These are phyloP conservation scores for Drosophila nannoptera DNA, from an alignment of 1,140 invertebrate genomes.

Conservation along the genomic window DNA sequence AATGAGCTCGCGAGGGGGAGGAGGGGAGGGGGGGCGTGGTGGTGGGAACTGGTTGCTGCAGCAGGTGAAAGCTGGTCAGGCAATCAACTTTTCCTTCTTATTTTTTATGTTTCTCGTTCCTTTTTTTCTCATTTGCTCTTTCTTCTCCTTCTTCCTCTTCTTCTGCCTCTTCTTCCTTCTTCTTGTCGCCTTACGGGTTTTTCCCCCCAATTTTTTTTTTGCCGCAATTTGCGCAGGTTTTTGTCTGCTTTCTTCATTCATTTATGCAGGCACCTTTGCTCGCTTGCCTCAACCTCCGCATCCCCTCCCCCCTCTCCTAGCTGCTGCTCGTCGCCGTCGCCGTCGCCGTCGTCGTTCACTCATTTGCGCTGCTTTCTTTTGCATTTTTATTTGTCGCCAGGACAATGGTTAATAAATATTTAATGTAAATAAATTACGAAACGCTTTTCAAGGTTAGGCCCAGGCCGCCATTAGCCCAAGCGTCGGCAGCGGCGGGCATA, in stretches of 20 bases:
- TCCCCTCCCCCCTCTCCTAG: conserved; percentile 5
- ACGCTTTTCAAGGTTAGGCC: conserved; percentile 69
- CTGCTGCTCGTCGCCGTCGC: conserved; percentile 19
- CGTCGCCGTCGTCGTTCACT: conserved; percentile 21
- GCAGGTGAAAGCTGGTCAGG: conserved; percentile 40
- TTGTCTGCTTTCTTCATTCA: conserved; percentile 41
- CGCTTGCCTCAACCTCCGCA: background rate
- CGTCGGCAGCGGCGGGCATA: background rate
- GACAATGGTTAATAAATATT: conserved; percentile 67
- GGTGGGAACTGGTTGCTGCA: conserved; percentile 6
- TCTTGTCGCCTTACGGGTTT: conserved; percentile 10
- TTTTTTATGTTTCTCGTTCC: conserved; percentile 17
- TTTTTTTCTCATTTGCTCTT: background rate
- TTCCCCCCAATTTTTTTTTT: conserved; percentile 11
- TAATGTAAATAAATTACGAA: conserved; percentile 73
- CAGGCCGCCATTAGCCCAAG: conserved; percentile 26
- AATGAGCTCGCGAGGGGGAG: conserved; percentile 14
- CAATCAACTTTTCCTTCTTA: conserved; percentile 51
- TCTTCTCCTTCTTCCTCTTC: background rate
- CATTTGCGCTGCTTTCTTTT: conserved; percentile 15
- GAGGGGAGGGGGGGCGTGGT: background rate
- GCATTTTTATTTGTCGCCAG: conserved; percentile 55
- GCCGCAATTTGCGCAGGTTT: conserved; percentile 30
- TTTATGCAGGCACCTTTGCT: conserved; percentile 54
- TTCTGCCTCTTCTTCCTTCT: conserved; percentile 17